Base-by-base conservation (phyloP, 2,888 invertebrate genomes). In the Amorpha juglandis region DNA sequence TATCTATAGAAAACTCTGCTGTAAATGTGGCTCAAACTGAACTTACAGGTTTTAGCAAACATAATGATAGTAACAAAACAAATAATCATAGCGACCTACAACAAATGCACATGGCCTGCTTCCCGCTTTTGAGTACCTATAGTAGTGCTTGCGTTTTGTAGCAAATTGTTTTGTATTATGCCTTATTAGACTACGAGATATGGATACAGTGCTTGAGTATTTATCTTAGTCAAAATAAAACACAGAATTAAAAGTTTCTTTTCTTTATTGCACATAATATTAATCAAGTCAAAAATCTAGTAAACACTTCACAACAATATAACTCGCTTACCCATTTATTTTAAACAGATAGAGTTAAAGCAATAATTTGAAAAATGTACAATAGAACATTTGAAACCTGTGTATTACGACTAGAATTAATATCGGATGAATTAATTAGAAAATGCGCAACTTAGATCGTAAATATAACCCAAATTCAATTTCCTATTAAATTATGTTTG, bases 141-240 rank as follows among this genome's bases (percentile, higher is more conserved):
- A 65, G 70, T 72, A 74, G 77, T 74, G 74, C 75, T 72, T 75
- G 67, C 71, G 69, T 68, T 71, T 38, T 45, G 69, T 74, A 71
- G 68, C 71, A 35, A 70, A 71, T 63, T 70, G 63, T 70, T 71
- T 72, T 67, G 66, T 75, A 72, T 62, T 75, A 77, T 76, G 74
- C 77, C 76, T 77, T 75, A 74, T 69, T 80, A 79, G 78, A 79
- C 77, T 80, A 79, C 71, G 74, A 77, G 72, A 69, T 73, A 69
- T 74, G 69, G 19, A 58, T 71, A 68, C 67, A 72, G 51, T 47
- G 68, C 65, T 69, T 64, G 66, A 50, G 58, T 16, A 58, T 64
- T n/a, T 58, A 50, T 68, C 63, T 50, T 68, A 53, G 63, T 62
- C 69, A 63, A 72, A 70, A 74, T 74, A 71, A 74, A 73, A 74